Conservation (phyloP, 1,140 invertebrate genomes). For the Brachionus asplanchnoidis region DNA sequence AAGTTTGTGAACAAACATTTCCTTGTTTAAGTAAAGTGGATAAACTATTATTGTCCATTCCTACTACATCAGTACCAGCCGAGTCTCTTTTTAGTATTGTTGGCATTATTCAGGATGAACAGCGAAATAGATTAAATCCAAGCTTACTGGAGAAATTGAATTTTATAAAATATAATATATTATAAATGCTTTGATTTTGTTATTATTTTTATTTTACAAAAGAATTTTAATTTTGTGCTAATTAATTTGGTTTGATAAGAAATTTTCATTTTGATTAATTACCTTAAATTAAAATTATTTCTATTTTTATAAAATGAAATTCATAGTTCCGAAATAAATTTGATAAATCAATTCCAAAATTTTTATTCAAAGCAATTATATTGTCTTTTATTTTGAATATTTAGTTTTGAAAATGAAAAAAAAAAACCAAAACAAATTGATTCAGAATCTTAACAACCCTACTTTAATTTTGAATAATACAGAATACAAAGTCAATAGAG, state of each 20-base stretch:
- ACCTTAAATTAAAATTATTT: too few species aligned
- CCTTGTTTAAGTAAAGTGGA: neutral
- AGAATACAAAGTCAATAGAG: too few species aligned
- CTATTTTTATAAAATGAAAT: too few species aligned
- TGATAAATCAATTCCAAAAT: too few species aligned
- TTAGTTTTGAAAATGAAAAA: neutral
- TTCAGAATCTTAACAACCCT: neutral
- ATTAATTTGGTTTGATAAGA: too few species aligned
- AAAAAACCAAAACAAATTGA: neutral
- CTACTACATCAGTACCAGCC: neutral
- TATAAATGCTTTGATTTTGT: neutral
- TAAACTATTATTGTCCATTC: neutral
- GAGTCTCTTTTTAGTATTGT: too few species aligned
- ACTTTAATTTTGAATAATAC: too few species aligned
- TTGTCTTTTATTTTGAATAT: neutral
- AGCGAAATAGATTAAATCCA: neutral
- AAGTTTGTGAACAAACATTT: neutral
- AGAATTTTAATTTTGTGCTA: too few species aligned
- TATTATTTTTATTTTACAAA: too few species aligned
- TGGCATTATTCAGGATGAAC: neutral
- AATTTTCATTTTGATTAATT: too few species aligned
- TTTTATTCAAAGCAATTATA: too few species aligned
- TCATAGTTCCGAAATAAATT: too few species aligned
- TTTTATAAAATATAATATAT: neutral
- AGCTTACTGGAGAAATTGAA: neutral